These are phyloP conservation scores for Epinotia demarniana DNA, from an alignment of 2,888 invertebrate genomes.

Conservation along the genomic window DNA sequence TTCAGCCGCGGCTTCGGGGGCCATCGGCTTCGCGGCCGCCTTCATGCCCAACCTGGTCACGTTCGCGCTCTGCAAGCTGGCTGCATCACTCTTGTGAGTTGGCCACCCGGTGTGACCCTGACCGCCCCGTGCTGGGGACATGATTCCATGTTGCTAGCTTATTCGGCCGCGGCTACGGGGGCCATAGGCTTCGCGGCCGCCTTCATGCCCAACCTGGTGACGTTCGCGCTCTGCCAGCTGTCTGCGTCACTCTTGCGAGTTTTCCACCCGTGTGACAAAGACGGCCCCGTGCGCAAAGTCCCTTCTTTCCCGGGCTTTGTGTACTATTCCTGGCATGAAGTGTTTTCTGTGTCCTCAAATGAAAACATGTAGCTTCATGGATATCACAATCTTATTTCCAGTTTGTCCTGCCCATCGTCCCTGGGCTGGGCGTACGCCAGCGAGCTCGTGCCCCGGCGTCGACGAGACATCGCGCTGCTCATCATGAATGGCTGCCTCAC, in stretches of 20 bases:
- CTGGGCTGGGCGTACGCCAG: constrained; percentile 69
- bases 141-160: constrained; percentile 67
- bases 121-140: constrained; percentile 78
- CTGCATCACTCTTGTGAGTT: constrained; percentile 75
- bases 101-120: constrained; percentile 68
- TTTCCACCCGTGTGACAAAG: constrained; percentile 67
- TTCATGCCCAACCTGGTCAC: constrained; percentile 68
- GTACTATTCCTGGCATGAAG: too few species aligned
- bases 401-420: constrained; percentile 72
- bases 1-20: constrained; percentile 62
- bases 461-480: constrained; percentile 67
- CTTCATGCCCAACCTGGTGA: constrained; percentile 67
- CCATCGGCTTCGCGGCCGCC: constrained; percentile 63
- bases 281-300: constrained; percentile 67
- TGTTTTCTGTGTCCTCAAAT: background rate
- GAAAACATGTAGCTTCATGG: background rate
- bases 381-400: constrained; percentile 48
- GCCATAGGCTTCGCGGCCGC: constrained; percentile 63
- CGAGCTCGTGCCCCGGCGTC: constrained; percentile 65
- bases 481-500: constrained; percentile 70
- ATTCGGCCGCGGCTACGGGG: constrained; percentile 64
- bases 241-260: constrained; percentile 75
- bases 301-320: too few species aligned
- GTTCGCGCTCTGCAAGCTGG: constrained; percentile 69
- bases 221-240: constrained; percentile 67